phyloP scores from a whole-genome alignment of 2,797 vertebrate species.

The Pampus argenteus region DNA sequence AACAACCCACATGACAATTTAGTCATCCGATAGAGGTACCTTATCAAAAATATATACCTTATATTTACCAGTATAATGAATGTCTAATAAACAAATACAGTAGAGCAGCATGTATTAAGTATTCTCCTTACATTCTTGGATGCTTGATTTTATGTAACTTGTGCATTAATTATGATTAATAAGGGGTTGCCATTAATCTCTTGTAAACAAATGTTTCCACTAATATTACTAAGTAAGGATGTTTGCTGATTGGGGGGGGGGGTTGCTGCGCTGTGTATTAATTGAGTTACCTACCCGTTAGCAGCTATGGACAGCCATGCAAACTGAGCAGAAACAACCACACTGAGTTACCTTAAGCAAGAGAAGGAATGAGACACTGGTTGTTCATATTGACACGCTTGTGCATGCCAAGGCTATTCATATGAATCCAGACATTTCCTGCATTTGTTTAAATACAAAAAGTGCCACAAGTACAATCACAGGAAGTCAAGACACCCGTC shows the following conservation, averaged over 20 bases:
- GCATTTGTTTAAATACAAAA: slow-evolving; percentile 75
- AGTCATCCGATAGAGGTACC: neutral
- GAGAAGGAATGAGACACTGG: neutral
- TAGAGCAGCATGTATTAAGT: neutral
- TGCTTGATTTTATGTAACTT: too few relatives aligned
- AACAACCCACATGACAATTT: neutral
- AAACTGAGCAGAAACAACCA: neutral
- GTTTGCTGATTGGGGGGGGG: too few relatives aligned
- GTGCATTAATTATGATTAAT: too few relatives aligned
- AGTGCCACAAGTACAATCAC: slow-evolving; percentile 66
- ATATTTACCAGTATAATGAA: slow-evolving; percentile 1
- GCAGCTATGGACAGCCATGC: neutral
- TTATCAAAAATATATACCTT: neutral
- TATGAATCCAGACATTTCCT: slow-evolving; percentile 68
- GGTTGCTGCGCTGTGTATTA: too few relatives aligned
- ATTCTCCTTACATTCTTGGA: too few relatives aligned
- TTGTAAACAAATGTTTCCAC: too few relatives aligned
- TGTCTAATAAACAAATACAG: neutral
- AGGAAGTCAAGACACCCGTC: slow-evolving; percentile 66
- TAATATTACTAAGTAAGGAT: too few relatives aligned
- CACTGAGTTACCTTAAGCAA: neutral
- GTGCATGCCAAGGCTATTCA: slow-evolving; percentile 27
- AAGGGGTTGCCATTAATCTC: too few relatives aligned
- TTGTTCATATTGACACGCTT: neutral
- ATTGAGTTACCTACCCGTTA: too few relatives aligned